Conservation (phyloP, 2,888 invertebrate species). For the Limnephilus rhombicus region DNA sequence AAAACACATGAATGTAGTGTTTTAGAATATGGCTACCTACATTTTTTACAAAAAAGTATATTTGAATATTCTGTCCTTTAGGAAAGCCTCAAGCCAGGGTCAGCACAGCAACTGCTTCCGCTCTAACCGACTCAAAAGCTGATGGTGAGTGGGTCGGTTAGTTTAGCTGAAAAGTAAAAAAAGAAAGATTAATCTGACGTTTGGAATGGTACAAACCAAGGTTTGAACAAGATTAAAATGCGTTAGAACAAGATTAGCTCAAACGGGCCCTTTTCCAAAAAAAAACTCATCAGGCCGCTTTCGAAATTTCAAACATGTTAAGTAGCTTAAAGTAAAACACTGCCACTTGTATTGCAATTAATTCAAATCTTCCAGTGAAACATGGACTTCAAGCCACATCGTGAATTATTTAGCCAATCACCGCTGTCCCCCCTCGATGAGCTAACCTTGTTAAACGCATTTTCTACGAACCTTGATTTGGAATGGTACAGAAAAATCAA, state of each 20-base stretch:
- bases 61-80: conserved; percentile 22
- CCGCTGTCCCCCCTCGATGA: too few species aligned
- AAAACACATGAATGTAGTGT: neutral
- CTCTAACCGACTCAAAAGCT: conserved; percentile 26
- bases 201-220: neutral
- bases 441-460: too few species aligned
- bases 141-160: conserved; percentile 43
- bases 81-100: conserved; percentile 38
- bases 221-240: too few species aligned
- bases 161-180: neutral
- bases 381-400: too few species aligned
- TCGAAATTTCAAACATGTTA: too few species aligned
- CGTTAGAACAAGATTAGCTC: too few species aligned
- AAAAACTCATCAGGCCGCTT: too few species aligned
- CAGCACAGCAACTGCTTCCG: conserved; percentile 30
- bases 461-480: neutral
- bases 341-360: too few species aligned
- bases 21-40: neutral
- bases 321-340: too few species aligned
- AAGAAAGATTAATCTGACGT: neutral
- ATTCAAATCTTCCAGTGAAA: too few species aligned
- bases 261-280: too few species aligned
- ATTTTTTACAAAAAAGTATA: neutral
- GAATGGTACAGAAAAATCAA: neutral
- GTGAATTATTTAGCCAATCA: too few species aligned